Evolutionary conservation across 64 coral and sea anemone genomes (phyloP), one percentile per base, ranked within the genome.

Genomic region (Trachythela sp.): DNA sequence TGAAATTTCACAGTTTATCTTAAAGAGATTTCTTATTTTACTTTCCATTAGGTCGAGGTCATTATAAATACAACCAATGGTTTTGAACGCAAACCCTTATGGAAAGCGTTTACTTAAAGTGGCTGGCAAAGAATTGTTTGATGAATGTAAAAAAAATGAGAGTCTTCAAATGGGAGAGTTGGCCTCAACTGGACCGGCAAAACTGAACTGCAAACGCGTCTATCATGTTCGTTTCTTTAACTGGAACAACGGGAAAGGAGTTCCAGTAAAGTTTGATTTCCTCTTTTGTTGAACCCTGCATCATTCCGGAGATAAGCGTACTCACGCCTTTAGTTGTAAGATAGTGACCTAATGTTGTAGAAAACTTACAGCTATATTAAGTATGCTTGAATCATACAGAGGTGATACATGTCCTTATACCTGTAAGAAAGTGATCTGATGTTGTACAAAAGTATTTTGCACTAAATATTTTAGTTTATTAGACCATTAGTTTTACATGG

Each of bases 171-270:
- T 77, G 54, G 85, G 85, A 14, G 71, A 88, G 0, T 83, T 92
- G 49, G 18, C 48, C 29, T 85, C 87, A 36, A 83, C 85, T 31
- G 48, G 84, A 31, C 84, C 84, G 22, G 72, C 31, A 24, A 43
- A 83, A 6, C 42, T 92, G 70, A 32, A 36, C 14, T 92, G 90
- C 26, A 87, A 51, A 20, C 50, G 87, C 70, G 85, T 92, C 33
- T 87, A 87, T 24, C 90, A 92, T 58, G 83, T 75, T 0, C 27
- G 15, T 22, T 92, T 60, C 27, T 39, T 48, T 2, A 0, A 20
- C 18, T 92, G 90, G 90, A 31, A 84, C 15, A 76, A 36, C 72
- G 85, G 70, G 0, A 43, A 20, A 5, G 90, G 90, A 54, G 45
- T n/a, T 29, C 8, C 13, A 30, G 90, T 87, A 58, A 87, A 27